These are phyloP conservation scores for Dermolepida albohirtum DNA, from an alignment of 2,888 invertebrate species.

Conservation along the genomic window DNA sequence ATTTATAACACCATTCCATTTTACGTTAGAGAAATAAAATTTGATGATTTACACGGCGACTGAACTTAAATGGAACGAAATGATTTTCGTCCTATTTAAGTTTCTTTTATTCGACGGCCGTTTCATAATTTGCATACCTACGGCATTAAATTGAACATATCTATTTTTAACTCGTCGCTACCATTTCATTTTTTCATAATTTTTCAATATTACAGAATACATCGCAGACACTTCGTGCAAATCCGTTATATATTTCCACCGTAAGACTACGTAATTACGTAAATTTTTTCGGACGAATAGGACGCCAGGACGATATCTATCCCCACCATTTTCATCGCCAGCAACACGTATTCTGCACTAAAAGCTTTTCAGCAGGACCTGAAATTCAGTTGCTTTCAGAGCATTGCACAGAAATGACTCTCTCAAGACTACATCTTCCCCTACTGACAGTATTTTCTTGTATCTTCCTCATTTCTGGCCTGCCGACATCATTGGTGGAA, in stretches of 20 bases:
- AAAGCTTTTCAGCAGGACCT: constrained; percentile 38
- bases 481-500: constrained; percentile 63
- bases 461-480: constrained; percentile 47
- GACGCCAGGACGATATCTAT: constrained; percentile 7
- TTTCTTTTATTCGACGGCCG: too few relatives aligned
- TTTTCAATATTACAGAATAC: constrained; percentile 23
- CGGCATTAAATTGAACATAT: background rate
- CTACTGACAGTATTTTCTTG: constrained; percentile 38
- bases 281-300: constrained; percentile 34
- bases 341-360: constrained; percentile 28
- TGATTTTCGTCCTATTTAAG: too few relatives aligned
- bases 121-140: too few relatives aligned
- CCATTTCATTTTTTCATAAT: constrained; percentile 18
- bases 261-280: background rate
- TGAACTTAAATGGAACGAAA: too few relatives aligned
- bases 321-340: constrained; percentile 30
- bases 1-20: too few relatives aligned
- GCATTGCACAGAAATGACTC: constrained; percentile 38
- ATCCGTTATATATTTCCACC: too few relatives aligned
- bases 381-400: constrained; percentile 41
- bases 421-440: constrained; percentile 26
- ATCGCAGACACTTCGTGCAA: constrained; percentile 7
- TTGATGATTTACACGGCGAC: too few relatives aligned
- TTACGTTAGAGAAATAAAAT: too few relatives aligned
- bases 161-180: constrained; percentile 22